Conservation (phyloP, 1,140 invertebrate genomes). For the Globodera rostochiensis region DNA sequence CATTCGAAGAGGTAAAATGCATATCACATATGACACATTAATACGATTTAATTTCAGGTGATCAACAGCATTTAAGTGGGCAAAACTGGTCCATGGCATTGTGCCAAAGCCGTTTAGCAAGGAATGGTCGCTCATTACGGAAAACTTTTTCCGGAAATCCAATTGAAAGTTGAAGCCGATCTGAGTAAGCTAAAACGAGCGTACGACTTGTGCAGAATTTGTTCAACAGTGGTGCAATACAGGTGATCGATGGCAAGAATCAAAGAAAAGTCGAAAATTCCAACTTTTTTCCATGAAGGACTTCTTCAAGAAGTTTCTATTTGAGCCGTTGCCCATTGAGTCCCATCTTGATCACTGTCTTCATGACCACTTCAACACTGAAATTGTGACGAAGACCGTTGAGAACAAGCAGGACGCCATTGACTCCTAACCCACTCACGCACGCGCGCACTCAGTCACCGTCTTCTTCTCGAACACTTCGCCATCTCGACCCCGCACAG, state of each 20-base stretch:
- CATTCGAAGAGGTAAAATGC: conserved; percentile 80
- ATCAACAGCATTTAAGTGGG: conserved; percentile 87
- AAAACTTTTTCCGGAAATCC: conserved; percentile 82
- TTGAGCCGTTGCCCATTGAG: conserved; percentile 95
- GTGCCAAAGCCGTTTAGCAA: conserved; percentile 74
- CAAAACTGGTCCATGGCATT: conserved; percentile 78
- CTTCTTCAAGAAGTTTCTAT: conserved; percentile 97
- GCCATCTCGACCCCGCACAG: conserved; percentile 81
- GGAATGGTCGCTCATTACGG: conserved; percentile 79
- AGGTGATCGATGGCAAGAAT: conserved; percentile 67
- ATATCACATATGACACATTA: neutral
- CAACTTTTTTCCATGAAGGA: conserved; percentile 82
- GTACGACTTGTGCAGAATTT: conserved; percentile 85
- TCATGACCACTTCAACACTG: conserved; percentile 99
- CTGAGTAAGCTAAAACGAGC: conserved; percentile 78
- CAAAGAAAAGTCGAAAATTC: too few relatives aligned
- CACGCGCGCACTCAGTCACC: too few relatives aligned
- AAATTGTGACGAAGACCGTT: conserved; percentile 98
- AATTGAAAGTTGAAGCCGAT: conserved; percentile 83
- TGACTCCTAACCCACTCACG: too few relatives aligned
- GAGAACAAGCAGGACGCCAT: conserved; percentile 99
- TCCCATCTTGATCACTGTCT: conserved; percentile 93
- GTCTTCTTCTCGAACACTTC: too few relatives aligned
- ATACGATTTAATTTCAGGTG: conserved; percentile 39
- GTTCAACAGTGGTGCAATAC: conserved; percentile 88